Base-by-base conservation (phyloP, 2,888 invertebrate genomes). In the Aradus depressus region DNA sequence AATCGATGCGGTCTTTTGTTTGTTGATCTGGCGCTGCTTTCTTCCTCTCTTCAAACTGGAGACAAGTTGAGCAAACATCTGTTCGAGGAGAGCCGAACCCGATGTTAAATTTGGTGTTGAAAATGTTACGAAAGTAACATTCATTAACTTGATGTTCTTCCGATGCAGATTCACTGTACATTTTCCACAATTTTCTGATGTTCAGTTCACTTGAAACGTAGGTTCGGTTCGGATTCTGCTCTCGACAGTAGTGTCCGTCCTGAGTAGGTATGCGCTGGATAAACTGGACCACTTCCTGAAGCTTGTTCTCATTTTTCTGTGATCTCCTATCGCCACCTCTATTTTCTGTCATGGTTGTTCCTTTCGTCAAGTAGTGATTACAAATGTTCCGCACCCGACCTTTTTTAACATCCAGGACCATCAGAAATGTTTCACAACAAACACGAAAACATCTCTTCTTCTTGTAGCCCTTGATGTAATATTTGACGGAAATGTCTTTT, bases 41-140 rank as follows among this genome's bases (percentile, higher is more conserved):
- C 2, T 42, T 31, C 6, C 12, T 50, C 14, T 50, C 50, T 18
- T 2, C 22, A n/a, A 50, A 50, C n/a, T 39, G 23, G 6, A 23
- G 23, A 14, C 50, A 50, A 14, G 41, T 50, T 3, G 50, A 50
- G 6, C 50, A 50, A 18, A 35, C 35, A 39, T 50, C 50, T 1
- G 50, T 31, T 2, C 39, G 1, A 2, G 50, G 50, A 1, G 50
- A 50, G 2, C 50, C 50, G 14, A 50, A 50, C 2, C 50, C 50
- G 19, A 48, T 35, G 3, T 48, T 48, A 22, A 37, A 48, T 8
- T 48, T 16, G 1, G 39, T 2, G 22, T 41, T 42, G 3, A 48
- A 48, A 38, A 48, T 19, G 1, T 43, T 38, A 10, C 48, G 32
- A 48, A 48, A 48, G 38, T 48, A 48, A n/a, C 34, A 48, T 22